phyloP scores from a whole-genome alignment of 2,888 invertebrate genomes.

The Microctonus hyperodae region DNA sequence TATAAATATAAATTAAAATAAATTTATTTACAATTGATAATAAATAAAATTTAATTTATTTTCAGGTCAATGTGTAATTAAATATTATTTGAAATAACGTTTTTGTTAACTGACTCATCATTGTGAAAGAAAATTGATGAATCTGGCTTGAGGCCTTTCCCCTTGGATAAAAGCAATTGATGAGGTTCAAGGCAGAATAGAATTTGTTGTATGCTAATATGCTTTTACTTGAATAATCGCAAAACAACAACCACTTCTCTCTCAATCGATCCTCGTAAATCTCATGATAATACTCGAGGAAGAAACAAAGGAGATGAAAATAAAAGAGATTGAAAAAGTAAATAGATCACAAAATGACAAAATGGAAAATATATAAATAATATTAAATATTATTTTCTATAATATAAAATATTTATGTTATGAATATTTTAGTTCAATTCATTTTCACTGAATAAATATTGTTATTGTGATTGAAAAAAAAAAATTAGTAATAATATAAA shows the following conservation, averaged over 20 bases:
- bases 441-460: neutral
- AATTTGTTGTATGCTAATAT: slow-evolving; percentile 22
- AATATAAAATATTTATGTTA: neutral
- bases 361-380: neutral
- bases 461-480: neutral
- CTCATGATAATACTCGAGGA: neutral
- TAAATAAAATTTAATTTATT: slow-evolving; percentile 1
- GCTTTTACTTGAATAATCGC: neutral
- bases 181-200: neutral
- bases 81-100: neutral
- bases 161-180: neutral
- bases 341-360: neutral
- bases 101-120: slow-evolving; percentile 15
- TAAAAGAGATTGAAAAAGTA: neutral
- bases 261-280: slow-evolving; percentile 7
- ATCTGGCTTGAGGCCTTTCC: slow-evolving; percentile 5
- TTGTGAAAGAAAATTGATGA: slow-evolving; percentile 16
- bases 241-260: neutral
- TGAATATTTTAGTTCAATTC: neutral
- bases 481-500: neutral
- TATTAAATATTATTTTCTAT: neutral
- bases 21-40: slow-evolving; percentile 7
- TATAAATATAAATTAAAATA: slow-evolving; percentile 22
- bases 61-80: too few species aligned
- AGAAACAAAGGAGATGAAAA: neutral